Conservation (phyloP, 2,113 vertebrate genomes). For the Centropristis striata region DNA sequence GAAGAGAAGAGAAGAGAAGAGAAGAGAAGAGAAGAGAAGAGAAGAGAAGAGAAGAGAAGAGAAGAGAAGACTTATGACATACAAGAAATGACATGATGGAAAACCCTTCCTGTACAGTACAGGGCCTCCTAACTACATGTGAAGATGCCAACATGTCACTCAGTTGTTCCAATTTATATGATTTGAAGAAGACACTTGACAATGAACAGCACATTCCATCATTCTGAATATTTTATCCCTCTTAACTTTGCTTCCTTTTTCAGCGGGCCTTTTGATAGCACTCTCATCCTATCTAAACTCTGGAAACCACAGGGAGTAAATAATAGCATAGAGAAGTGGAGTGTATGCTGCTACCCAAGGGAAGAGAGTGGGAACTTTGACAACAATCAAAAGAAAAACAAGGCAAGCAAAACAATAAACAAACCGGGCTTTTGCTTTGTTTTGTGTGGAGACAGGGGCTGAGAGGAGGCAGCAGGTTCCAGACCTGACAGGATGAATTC, state of each 20-base stretch:
- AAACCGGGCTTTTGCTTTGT: slow-evolving; percentile 54
- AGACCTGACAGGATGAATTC: slow-evolving; percentile 49
- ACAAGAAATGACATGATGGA: slow-evolving; percentile 22
- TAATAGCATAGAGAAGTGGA: slow-evolving; percentile 22
- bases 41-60: slow-evolving; percentile 8
- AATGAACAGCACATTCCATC: slow-evolving; percentile 37
- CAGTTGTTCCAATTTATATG: slow-evolving; percentile 36
- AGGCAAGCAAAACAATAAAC: slow-evolving; percentile 64
- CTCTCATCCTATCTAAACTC: slow-evolving; percentile 49
- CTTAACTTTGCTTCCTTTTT: slow-evolving; percentile 22
- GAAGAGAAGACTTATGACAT: slow-evolving; percentile 14
- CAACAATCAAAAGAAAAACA: slow-evolving; percentile 65
- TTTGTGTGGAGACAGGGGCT: slow-evolving; percentile 40
- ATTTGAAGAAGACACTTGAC: slow-evolving; percentile 37
- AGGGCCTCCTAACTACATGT: background rate
- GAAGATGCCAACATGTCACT: slow-evolving; percentile 33
- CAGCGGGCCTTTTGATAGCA: slow-evolving; percentile 38
- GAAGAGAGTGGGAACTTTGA: slow-evolving; percentile 56
- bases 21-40: background rate
- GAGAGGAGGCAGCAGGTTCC: slow-evolving; percentile 37
- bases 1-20: slow-evolving; percentile 7
- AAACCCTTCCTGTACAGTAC: slow-evolving; percentile 20
- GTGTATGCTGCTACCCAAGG: slow-evolving; percentile 12
- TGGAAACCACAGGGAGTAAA: slow-evolving; percentile 54
- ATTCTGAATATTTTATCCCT: slow-evolving; percentile 36